Base-by-base conservation (phyloP, 2,113 vertebrate genomes). In the Dunckerocampus dactyliophorus region DNA sequence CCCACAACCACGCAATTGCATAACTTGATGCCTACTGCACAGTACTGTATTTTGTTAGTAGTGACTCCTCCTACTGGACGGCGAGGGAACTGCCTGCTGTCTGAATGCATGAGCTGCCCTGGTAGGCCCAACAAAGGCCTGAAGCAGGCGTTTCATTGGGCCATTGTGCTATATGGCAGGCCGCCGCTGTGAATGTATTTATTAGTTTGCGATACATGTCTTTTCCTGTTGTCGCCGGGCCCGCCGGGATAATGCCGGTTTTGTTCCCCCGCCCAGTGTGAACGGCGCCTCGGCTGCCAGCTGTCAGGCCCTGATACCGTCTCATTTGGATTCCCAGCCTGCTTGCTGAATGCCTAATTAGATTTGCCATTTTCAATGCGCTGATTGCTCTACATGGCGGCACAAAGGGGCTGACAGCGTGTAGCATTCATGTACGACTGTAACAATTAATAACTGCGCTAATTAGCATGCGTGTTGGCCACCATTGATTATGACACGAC, bases 371-470 rank as follows among this genome's bases (percentile, higher is more conserved):
- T 94, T 94, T 94, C 95, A 88, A 91, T 92, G 90, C 84, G 82
- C 91, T 91, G 94, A 94, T 94, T 92, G 90, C 91, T 88, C 91
- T 89, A 93, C 92, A 93, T 92, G 89, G 91, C 66, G 85, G 92
- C 91, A 92, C 92, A 92, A 93, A 92, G 91, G 92, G 82, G 83
- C 84, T 90, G 90, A 93, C 92, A 91, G 93, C 92, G 81, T 92
- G 92, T 92, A 90, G 92, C 92, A 91, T 93, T 93, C 93, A 92
- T 89, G 87, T 93, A 88, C 91, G 91, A 95, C 93, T 93, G 93
- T 92, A 94, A 92, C 94, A 95, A 95, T 98, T 97, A 95, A 98
- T 97, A 95, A 94, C 90, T 89, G 80, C 82, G 89, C 92, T 94
- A 93, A 96, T 96, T 95, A 98, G 92, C 95, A 93, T 90, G 93